Evolutionary conservation across 1,140 invertebrate genomes (phyloP).

Genomic region (Adelges cooleyi): DNA sequence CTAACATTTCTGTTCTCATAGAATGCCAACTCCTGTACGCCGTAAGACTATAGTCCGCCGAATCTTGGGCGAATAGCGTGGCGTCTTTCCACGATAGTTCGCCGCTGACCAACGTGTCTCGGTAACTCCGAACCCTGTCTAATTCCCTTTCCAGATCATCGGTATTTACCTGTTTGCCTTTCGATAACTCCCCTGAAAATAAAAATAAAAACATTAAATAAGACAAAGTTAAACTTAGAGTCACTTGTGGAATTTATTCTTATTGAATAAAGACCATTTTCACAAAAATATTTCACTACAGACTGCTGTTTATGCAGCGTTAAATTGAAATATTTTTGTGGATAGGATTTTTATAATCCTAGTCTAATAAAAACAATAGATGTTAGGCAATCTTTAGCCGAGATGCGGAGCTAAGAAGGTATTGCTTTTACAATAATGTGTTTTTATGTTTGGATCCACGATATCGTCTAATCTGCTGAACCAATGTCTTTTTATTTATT

Average conservation of each 20-base stretch:
- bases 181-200: neutral
- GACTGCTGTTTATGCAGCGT: no score
- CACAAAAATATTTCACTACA: no score
- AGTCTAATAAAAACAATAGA: no score
- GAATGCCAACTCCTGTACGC: constrained; percentile 32
- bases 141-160: constrained; percentile 42
- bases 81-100: constrained; percentile 35
- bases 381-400: no score
- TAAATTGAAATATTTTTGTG: no score
- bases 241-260: neutral
- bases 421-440: no score
- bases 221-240: no score
- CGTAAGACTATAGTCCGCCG: constrained; percentile 31
- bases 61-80: constrained; percentile 31
- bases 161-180: neutral
- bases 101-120: constrained; percentile 38
- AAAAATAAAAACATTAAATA: neutral
- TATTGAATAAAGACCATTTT: neutral
- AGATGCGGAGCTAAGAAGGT: no score
- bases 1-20: constrained; percentile 29
- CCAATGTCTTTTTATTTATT: no score
- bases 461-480: no score
- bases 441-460: no score
- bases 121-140: constrained; percentile 43
- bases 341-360: no score